A percentile compares a stretch with the other conserved stretches of the same genome.
Conservation (phyloP, 2,888 invertebrate species). For the Erpobdella octoculata region DNA sequence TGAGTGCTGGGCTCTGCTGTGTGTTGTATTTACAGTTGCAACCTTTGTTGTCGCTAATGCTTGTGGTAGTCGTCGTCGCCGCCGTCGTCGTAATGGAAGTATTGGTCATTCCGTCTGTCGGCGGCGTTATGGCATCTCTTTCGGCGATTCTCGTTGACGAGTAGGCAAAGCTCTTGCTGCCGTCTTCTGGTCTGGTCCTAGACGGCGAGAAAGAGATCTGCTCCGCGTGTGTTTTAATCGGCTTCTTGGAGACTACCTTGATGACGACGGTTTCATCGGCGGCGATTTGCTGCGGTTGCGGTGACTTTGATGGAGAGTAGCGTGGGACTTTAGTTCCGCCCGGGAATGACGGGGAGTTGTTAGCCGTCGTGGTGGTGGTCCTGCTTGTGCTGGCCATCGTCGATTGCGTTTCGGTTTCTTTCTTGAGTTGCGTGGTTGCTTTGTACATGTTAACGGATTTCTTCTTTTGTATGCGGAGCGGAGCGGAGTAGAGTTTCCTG, state of each 20-base stretch:
- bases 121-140: neutral
- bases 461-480: neutral
- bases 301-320: neutral
- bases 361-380: too few relatives aligned
- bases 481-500: too few relatives aligned
- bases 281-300: neutral
- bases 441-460: too few relatives aligned
- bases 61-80: neutral
- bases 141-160: neutral
- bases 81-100: slow-evolving; percentile 2
- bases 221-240: neutral
- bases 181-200: neutral
- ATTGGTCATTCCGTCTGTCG: neutral
- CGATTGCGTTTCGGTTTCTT: neutral
- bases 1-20: neutral
- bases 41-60: slow-evolving; percentile 6
- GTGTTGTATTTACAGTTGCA: slow-evolving; percentile 15
- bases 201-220: neutral
- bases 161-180: neutral
- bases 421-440: neutral
- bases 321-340: neutral
- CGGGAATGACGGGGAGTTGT: neutral
- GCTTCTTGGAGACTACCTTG: neutral
- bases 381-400: neutral
- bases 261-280: neutral